Evolutionary conservation across 2,797 vertebrate species (phyloP).

Genomic region (Dromococcyx pavoninus): DNA sequence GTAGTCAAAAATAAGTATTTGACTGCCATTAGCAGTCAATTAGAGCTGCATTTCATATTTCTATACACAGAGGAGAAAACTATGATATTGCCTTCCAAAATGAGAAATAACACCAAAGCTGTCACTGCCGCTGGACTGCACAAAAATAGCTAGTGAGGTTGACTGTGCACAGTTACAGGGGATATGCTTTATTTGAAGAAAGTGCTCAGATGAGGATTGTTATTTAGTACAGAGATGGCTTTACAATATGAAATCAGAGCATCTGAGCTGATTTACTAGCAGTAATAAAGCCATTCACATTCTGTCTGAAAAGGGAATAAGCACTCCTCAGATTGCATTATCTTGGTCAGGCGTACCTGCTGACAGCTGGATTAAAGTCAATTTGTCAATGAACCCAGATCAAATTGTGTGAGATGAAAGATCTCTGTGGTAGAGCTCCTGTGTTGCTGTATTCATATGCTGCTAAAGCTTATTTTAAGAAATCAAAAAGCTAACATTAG

Average conservation of each 20-base stretch:
- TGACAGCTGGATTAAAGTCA: not conserved
- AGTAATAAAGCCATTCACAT: not conserved
- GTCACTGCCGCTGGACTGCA: not conserved
- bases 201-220: not conserved
- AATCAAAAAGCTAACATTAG: not conserved
- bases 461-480: not conserved
- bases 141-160: not conserved
- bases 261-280: not conserved
- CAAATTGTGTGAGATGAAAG: not conserved
- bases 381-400: not conserved
- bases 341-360: not conserved
- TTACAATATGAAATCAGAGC: not conserved
- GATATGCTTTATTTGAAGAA: not conserved
- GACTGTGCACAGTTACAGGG: not conserved
- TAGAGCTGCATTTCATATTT: not conserved
- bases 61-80: not conserved
- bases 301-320: not conserved
- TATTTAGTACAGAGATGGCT: not conserved
- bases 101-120: not conserved
- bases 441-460: not conserved
- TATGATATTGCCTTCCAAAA: not conserved
- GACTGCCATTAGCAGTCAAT: too few relatives aligned
- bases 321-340: not conserved
- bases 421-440: not conserved
- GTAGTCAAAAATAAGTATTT: not conserved